Evolutionary conservation across 2,797 vertebrate genomes (phyloP).

Genomic region (Smutsia temminckii): DNA sequence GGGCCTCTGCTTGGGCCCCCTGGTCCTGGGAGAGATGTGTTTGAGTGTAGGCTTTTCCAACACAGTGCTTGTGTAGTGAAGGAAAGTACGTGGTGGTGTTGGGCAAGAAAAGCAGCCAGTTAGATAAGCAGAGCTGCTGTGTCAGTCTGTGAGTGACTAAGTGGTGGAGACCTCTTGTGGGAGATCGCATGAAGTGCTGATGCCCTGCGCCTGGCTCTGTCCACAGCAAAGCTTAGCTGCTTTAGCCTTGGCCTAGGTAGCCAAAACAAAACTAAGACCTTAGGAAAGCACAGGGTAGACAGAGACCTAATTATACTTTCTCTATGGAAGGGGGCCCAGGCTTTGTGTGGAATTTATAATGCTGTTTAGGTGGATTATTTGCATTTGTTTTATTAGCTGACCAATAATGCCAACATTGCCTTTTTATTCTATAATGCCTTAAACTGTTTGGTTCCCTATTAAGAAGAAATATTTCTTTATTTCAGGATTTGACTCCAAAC

Average conservation of each 20-base stretch:
- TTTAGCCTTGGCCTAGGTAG: neutral
- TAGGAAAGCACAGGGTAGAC: neutral
- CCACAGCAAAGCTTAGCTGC: neutral
- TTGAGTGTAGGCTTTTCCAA: constrained; percentile 10
- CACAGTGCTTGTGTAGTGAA: neutral
- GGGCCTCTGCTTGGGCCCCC: neutral
- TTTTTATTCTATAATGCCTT: constrained; percentile 49
- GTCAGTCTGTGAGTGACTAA: neutral
- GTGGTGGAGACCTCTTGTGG: constrained; percentile 67
- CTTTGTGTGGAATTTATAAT: constrained; percentile 5
- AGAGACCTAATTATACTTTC: constrained; percentile 24
- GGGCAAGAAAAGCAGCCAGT: neutral
- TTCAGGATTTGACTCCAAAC: constrained; percentile 93
- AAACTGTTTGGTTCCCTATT: constrained; percentile 17
- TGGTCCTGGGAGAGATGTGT: neutral
- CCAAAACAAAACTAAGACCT: constrained; percentile 25
- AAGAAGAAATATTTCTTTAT: constrained; percentile 65
- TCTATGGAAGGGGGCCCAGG: neutral
- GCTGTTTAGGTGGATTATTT: constrained; percentile 33
- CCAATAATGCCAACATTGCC: neutral
- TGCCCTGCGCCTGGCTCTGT: neutral
- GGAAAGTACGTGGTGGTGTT: neutral
- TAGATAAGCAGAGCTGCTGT: neutral
- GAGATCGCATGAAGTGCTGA: neutral
- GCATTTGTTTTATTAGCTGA: constrained; percentile 50